These are phyloP conservation scores for Adineta ricciae DNA, from an alignment of 2,888 invertebrate species.

Conservation along the genomic window DNA sequence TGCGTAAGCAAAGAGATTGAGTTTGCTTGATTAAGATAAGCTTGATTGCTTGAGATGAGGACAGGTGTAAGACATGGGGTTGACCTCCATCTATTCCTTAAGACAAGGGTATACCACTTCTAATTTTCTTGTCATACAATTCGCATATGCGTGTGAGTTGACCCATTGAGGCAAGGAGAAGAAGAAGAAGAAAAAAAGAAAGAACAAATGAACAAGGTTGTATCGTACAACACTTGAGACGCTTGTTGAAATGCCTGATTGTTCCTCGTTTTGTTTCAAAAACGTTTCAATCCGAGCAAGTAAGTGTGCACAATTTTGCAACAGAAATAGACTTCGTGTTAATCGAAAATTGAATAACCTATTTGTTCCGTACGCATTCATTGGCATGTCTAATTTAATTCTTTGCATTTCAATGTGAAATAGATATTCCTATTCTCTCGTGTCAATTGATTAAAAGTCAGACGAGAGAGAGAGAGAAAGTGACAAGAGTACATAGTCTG, in stretches of 20 bases:
- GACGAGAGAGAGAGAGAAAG: background rate
- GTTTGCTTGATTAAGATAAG: constrained; percentile 2
- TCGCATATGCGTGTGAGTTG: background rate
- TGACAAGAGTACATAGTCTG: background rate
- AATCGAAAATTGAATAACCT: too few relatives aligned
- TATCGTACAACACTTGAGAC: background rate
- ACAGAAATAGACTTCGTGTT: too few relatives aligned
- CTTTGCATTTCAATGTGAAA: background rate
- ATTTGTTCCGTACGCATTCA: background rate
- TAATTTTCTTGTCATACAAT: background rate
- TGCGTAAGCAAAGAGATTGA: background rate
- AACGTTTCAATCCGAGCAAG: too few relatives aligned
- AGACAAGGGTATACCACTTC: background rate
- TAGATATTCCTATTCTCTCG: background rate
- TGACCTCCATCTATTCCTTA: background rate
- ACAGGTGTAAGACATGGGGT: background rate
- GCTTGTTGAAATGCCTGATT: too few relatives aligned
- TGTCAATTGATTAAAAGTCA: background rate
- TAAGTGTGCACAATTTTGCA: too few relatives aligned
- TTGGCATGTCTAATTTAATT: background rate
- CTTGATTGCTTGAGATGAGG: background rate
- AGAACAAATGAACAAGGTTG: background rate
- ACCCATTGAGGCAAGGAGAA: too few relatives aligned
- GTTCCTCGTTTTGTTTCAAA: too few relatives aligned
- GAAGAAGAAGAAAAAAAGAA: too few relatives aligned